Base-by-base conservation (phyloP, 2,888 invertebrate species). In the Cheilosia grossa region DNA sequence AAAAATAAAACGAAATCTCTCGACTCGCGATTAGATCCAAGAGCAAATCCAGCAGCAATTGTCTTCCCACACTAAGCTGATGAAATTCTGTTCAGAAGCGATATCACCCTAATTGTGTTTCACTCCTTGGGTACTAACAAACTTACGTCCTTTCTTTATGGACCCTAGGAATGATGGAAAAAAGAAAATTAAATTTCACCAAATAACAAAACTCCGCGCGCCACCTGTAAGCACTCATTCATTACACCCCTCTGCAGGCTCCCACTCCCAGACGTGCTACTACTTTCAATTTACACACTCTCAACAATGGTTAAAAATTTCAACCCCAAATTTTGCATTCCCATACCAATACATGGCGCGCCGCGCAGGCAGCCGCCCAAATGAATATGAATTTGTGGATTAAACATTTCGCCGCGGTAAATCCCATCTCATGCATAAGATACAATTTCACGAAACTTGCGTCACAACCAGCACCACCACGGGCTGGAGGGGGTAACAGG, bases 361-460 rank as follows among this genome's bases (percentile, higher is more conserved):
- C 33, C 56, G 4, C 53, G 15, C 37, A 40, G 49, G 33, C 79
- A 72, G 61, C 69, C 21, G 47, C 64, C 74, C 10, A 72, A 83
- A 83, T 83, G 83, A 83, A 75, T 80, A 83, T 83, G 83, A 83
- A 83, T 83, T 80, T 70, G 80, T 66, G 83, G 83, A 83, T 83
- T 83, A 80, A 83, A 80, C 42, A 83, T 80, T 80, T 72, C 79
- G 47, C 74, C 69, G 80, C 47, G 58, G 80, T 80, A 80, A 83
- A 83, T 83, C 83, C 80, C 83, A 83, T 66, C 83, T 83, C 83
- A 75, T 80, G 80, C 83, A 83, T 83, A 83, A 80, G 83, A 83
- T 83, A 83, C 80, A 80, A 83, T 83, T 83, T 80, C 63, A 70
- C 59, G 64, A 69, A 49, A 80, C 44, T 73, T 59, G 40, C 58